A percentile compares a stretch with the other conserved stretches of the same genome.
phyloP scores from a whole-genome alignment of 2,113 vertebrate genomes.

The Datnioides undecimradiatus region DNA sequence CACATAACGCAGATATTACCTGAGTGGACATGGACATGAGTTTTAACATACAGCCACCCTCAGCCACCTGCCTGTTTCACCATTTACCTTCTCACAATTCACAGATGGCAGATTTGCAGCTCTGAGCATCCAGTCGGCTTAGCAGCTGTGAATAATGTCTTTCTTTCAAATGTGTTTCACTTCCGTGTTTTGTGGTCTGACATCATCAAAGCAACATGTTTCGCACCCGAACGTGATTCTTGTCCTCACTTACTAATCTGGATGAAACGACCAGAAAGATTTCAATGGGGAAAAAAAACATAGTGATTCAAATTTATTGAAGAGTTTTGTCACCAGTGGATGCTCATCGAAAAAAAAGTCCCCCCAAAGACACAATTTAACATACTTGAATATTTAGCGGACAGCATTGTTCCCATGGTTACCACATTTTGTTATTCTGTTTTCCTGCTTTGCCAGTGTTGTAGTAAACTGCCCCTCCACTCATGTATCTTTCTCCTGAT shows the following conservation, averaged over 20 bases:
- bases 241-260: neutral
- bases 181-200: neutral
- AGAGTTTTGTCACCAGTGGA: too few relatives aligned
- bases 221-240: neutral
- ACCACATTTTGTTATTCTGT: neutral
- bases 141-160: neutral
- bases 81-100: neutral
- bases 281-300: too few relatives aligned
- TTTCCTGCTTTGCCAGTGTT: neutral
- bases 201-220: neutral
- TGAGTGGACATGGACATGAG: too few relatives aligned
- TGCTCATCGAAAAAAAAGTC: neutral
- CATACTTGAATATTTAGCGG: neutral
- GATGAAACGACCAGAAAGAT: neutral
- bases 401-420: neutral
- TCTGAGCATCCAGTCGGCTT: neutral
- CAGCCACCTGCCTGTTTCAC: neutral
- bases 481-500: neutral
- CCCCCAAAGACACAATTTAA: neutral
- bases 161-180: too few relatives aligned
- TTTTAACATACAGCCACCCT: neutral
- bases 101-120: neutral
- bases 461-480: neutral
- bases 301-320: too few relatives aligned
- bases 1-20: too few relatives aligned